Conservation (phyloP, 2,113 vertebrate genomes). For the Coregonus clupeaformis region DNA sequence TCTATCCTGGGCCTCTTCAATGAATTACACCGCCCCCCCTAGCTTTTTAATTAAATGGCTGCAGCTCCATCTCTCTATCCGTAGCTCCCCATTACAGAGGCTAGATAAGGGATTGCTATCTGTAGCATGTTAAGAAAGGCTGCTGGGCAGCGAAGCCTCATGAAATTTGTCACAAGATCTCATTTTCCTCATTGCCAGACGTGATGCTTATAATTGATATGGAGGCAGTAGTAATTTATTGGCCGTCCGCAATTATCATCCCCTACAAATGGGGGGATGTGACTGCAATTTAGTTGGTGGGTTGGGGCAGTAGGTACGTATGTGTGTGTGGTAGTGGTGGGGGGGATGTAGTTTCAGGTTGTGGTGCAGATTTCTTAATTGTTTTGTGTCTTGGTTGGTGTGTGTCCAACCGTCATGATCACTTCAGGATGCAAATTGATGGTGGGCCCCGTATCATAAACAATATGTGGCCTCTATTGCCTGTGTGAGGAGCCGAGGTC, state of each 20-base stretch:
- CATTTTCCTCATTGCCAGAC: conserved; percentile 86
- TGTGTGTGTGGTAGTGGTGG: conserved; percentile 47
- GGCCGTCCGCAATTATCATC: conserved; percentile 83
- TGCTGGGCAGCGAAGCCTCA: conserved; percentile 81
- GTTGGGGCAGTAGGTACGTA: conserved; percentile 17
- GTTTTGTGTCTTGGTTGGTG: conserved; percentile 39
- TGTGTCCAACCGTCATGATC: conserved; percentile 34
- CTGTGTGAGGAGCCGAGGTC: conserved; percentile 46
- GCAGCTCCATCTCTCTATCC: conserved; percentile 84
- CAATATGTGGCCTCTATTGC: conserved; percentile 57
- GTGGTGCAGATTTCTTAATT: conserved; percentile 49
- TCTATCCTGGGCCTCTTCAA: conserved; percentile 78
- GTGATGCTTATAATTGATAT: conserved; percentile 86
- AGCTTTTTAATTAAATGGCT: conserved; percentile 97
- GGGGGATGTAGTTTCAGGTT: conserved; percentile 48
- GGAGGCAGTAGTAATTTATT: conserved; percentile 84
- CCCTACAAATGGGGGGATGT: conserved; percentile 79
- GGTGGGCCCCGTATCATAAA: conserved; percentile 62
- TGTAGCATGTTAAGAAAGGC: conserved; percentile 85
- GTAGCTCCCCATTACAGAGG: conserved; percentile 84
- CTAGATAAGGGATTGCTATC: conserved; percentile 86
- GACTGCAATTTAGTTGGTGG: conserved; percentile 81
- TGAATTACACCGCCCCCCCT: conserved; percentile 77
- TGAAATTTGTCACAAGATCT: conserved; percentile 88
- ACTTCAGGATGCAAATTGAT: conserved; percentile 62